Evolutionary conservation across 37 sponge, comb jelly and placozoan genomes (phyloP).

Genomic region (Ianthella basta): DNA sequence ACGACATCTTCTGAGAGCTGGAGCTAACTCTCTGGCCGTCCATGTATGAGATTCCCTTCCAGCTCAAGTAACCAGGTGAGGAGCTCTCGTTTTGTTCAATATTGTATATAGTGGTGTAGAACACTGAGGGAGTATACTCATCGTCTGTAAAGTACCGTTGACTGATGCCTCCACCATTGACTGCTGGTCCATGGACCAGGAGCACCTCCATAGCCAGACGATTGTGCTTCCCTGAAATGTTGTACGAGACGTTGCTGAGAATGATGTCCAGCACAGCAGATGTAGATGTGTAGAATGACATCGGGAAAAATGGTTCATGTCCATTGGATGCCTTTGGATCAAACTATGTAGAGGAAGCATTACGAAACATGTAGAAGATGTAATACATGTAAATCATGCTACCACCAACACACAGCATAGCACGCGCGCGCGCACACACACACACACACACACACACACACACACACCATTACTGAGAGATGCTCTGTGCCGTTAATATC

Average conservation of each 20-base stretch:
- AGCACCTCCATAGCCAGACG: slow-evolving; percentile 64
- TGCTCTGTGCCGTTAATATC: neutral
- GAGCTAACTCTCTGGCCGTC: slow-evolving; percentile 45
- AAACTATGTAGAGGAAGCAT: neutral
- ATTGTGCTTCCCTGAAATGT: neutral
- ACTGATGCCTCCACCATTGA: neutral
- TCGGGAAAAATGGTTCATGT: slow-evolving; percentile 15
- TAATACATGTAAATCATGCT: too few species aligned
- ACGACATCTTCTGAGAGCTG: slow-evolving; percentile 51
- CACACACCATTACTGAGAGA: neutral
- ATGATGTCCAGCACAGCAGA: slow-evolving; percentile 6
- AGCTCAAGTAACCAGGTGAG: slow-evolving; percentile 46
- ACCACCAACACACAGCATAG: neutral
- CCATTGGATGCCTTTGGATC: slow-evolving; percentile 16
- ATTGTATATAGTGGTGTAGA: slow-evolving; percentile 41
- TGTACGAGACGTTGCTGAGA: neutral
- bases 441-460: neutral
- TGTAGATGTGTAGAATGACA: slow-evolving; percentile 11
- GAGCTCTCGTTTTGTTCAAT: neutral
- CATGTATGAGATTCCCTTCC: slow-evolving; percentile 82
- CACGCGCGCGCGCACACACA: neutral
- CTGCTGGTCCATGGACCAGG: slow-evolving; percentile 53
- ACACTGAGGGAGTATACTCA: slow-evolving; percentile 81
- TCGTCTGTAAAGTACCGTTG: slow-evolving; percentile 40
- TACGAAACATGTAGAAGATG: neutral